Percentiles rank a stretch among this genome's conserved stretches.
Evolutionary conservation across 2,113 vertebrate genomes (phyloP).

Genomic region (Ammodytes marinus): DNA sequence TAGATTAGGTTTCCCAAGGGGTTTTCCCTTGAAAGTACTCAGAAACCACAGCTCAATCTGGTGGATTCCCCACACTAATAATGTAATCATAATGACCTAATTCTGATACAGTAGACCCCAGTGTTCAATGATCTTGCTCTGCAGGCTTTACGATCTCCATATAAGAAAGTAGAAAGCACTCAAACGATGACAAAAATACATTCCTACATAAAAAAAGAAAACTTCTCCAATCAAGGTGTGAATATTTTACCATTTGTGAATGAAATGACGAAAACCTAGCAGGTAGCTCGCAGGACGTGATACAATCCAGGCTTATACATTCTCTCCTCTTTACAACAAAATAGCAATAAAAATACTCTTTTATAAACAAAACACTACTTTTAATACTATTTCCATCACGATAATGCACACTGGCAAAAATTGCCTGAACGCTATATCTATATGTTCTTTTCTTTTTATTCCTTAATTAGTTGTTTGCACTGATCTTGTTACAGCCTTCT

Average conservation of each 20-base stretch:
- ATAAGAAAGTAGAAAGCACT: conserved; percentile 40
- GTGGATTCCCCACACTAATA: not conserved
- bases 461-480: conserved; percentile 38
- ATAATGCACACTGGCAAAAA: conserved; percentile 53
- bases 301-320: conserved; percentile 67
- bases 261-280: conserved; percentile 52
- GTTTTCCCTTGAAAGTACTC: conserved; percentile 16
- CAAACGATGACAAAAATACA: conserved; percentile 42
- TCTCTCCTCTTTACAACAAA: conserved; percentile 78
- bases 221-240: conserved; percentile 23
- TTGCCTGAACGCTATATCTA: conserved; percentile 41
- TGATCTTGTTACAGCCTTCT: conserved; percentile 55
- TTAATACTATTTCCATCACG: conserved; percentile 44
- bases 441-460: conserved; percentile 37
- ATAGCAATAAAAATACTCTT: conserved; percentile 78
- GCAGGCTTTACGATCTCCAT: conserved; percentile 28
- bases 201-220: conserved; percentile 27
- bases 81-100: not conserved
- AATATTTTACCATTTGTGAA: conserved; percentile 40
- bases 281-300: conserved; percentile 37
- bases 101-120: not conserved
- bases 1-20: not conserved
- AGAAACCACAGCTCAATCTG: not conserved
- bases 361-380: conserved; percentile 63
- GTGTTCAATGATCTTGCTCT: conserved; percentile 39